These are phyloP conservation scores for Eucera pruinosa DNA, from an alignment of 2,888 invertebrate species.

Conservation along the genomic window DNA sequence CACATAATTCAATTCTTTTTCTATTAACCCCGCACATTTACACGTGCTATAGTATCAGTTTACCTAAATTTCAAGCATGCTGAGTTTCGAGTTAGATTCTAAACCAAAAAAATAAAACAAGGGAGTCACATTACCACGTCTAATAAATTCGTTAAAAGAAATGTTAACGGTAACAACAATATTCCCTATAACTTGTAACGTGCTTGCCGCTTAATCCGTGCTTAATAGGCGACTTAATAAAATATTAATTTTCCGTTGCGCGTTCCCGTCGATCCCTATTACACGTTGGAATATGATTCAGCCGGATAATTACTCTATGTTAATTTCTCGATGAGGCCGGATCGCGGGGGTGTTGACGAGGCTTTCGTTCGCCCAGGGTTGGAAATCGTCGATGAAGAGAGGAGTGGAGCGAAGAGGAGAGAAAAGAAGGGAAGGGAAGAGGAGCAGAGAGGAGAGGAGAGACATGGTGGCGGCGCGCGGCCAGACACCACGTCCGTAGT, in stretches of 20 bases:
- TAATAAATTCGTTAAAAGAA: too few relatives aligned
- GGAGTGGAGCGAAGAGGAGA: not conserved
- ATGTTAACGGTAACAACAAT: too few relatives aligned
- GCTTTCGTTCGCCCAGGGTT: not conserved
- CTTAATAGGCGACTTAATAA: slow-evolving; percentile 30
- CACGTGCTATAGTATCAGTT: too few relatives aligned
- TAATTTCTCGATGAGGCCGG: slow-evolving; percentile 71
- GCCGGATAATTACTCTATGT: slow-evolving; percentile 76
- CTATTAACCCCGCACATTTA: too few relatives aligned
- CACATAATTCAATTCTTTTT: too few relatives aligned
- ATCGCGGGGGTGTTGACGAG: slow-evolving; percentile 39
- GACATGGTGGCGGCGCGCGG: slow-evolving; percentile 28
- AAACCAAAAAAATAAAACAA: too few relatives aligned
- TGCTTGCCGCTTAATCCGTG: slow-evolving; percentile 8
- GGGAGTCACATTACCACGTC: too few relatives aligned
- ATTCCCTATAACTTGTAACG: too few relatives aligned
- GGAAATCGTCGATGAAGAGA: not conserved
- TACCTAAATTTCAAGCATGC: too few relatives aligned
- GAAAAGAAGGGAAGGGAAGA: too few relatives aligned
- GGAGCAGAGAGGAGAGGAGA: not conserved
- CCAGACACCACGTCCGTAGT: slow-evolving; percentile 42
- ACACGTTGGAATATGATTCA: slow-evolving; percentile 47
- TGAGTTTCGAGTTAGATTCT: too few relatives aligned
- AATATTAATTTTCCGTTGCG: slow-evolving; percentile 41
- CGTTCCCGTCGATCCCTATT: slow-evolving; percentile 19